Base-by-base conservation (phyloP, 2,113 vertebrate genomes). In the Ursus arctos region DNA sequence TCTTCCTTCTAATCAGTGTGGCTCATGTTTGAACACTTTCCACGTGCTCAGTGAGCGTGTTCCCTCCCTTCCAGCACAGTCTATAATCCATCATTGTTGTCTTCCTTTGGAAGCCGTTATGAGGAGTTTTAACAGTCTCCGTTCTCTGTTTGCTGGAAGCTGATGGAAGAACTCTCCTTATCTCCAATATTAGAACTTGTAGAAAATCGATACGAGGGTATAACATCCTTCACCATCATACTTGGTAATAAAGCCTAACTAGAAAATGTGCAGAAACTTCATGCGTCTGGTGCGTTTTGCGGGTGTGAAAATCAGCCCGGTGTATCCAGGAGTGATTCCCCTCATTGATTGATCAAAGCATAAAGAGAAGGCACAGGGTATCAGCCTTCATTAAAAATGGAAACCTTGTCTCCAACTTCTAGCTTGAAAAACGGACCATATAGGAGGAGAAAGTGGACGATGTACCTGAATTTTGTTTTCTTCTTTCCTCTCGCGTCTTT, bases 1-100 rank as follows among this genome's bases (percentile, higher is more conserved):
- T 57, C 33, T 53, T 55, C 69, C 9, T 9, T 47, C 24, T n/a
- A 49, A 2, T 63, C 3, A 1, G 28, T 13, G 7, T 3, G 47
- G 61, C 40, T 43, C 16, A 2, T 6, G 6, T 63, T 2, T 51
- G 81, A 55, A 55, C 67, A 5, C 69, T 63, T 79, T n/a, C 71
- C 11, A 10, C n/a, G 8, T 31, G 53, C 71, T 79, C 88, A 14
- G 1, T 19, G 18, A 63, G 53, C 8, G 0, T 7, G 82, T 12
- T 6, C 55, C 51, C 87, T 67, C 51, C 49, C 63, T 76, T 72
- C 61, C 61, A 47, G 80, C 7, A 19, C 53, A 80, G 89, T 88
- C 87, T 86, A 21, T 87, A 94, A 97, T 95, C 96, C 93, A 96
- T 97, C 97, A 96, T 81, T 83, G 87, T 15, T 86, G 94, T 61